Evolutionary conservation across 2,113 vertebrate genomes (phyloP).

Genomic region (Lepisosteus oculatus): DNA sequence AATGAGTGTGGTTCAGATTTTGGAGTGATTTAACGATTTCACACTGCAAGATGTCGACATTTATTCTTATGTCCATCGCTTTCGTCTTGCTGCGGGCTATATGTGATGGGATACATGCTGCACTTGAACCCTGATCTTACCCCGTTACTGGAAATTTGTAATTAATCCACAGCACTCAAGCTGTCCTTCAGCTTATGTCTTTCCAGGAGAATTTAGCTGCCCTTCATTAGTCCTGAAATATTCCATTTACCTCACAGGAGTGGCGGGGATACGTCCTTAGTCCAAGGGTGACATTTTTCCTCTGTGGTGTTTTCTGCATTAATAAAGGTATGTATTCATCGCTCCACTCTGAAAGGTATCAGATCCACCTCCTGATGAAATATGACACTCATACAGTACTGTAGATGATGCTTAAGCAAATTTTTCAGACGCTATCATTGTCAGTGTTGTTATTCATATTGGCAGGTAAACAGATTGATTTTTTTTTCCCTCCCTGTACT

Average conservation of each 20-base stretch:
- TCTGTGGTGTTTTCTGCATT: neutral
- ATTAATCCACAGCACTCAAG: too few relatives aligned
- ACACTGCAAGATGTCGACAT: too few relatives aligned
- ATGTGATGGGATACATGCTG: too few relatives aligned
- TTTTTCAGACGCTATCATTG: neutral
- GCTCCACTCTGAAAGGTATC: neutral
- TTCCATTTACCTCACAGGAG: neutral
- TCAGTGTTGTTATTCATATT: neutral
- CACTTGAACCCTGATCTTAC: too few relatives aligned
- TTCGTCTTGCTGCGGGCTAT: too few relatives aligned
- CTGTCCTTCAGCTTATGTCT: too few relatives aligned
- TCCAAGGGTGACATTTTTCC: neutral
- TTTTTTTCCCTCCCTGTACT: too few relatives aligned
- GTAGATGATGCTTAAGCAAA: neutral
- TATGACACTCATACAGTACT: neutral
- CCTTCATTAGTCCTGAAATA: neutral
- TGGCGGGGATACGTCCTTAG: neutral
- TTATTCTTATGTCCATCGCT: too few relatives aligned
- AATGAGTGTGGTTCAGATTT: too few relatives aligned
- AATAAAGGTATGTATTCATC: neutral
- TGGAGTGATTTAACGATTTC: too few relatives aligned
- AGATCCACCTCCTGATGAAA: neutral
- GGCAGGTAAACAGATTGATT: neutral
- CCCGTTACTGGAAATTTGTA: too few relatives aligned
- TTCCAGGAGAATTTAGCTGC: neutral